These are phyloP conservation scores for Tribolium freemani DNA, from an alignment of 2,888 invertebrate genomes.

Conservation along the genomic window DNA sequence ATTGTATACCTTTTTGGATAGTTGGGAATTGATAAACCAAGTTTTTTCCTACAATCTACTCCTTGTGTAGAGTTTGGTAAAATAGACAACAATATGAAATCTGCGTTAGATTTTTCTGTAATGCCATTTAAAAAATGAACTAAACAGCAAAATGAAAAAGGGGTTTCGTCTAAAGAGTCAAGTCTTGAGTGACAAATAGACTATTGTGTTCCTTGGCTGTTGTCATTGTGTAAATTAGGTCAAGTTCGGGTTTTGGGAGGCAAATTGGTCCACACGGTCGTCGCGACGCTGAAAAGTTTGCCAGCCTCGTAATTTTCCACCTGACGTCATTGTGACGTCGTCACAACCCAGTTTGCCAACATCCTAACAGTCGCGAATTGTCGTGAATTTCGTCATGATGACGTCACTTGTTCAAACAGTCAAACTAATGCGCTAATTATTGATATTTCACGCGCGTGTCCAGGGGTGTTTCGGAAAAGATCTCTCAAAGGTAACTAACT, in stretches of 20 bases:
- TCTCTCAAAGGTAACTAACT: constrained; percentile 93
- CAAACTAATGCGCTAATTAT: constrained; percentile 67
- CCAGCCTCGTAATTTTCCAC: constrained; percentile 65
- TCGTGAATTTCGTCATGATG: constrained; percentile 42
- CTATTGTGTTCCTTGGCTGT: too few species aligned
- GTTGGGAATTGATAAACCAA: too few species aligned
- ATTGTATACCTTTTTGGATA: too few species aligned
- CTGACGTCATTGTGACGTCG: constrained; percentile 60
- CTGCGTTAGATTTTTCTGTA: too few species aligned
- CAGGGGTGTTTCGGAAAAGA: constrained; percentile 96
- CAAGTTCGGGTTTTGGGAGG: not conserved
- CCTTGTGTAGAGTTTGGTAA: too few species aligned
- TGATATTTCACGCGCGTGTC: constrained; percentile 73
- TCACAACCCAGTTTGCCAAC: constrained; percentile 13
- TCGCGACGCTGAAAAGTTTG: constrained; percentile 60
- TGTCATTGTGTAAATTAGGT: not conserved
- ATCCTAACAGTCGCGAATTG: constrained; percentile 10
- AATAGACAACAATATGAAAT: too few species aligned
- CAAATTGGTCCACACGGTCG: constrained; percentile 12
- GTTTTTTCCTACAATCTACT: too few species aligned
- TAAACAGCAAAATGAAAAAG: not conserved
- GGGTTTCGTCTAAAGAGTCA: constrained; percentile 4
- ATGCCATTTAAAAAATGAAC: too few species aligned
- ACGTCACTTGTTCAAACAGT: constrained; percentile 40
- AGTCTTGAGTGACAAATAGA: not conserved